These are phyloP conservation scores for Lacerta bilineata DNA, from an alignment of 2,797 vertebrate species.

Conservation along the genomic window DNA sequence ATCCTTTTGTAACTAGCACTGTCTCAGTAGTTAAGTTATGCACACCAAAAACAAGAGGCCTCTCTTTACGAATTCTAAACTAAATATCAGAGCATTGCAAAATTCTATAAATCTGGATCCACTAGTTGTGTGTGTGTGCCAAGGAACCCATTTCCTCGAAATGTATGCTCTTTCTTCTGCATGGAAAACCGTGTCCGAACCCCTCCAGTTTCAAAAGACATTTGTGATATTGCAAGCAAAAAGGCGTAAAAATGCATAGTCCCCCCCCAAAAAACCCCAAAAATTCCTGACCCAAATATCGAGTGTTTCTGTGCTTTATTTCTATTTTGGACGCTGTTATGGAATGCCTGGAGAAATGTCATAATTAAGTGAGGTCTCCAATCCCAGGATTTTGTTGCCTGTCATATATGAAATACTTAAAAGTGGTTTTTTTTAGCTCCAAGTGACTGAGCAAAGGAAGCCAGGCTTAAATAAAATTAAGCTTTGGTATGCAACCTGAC, in stretches of 20 bases:
- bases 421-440: background rate
- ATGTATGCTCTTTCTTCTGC: background rate
- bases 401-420: background rate
- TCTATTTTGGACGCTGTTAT: constrained; percentile 1
- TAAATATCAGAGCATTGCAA: background rate
- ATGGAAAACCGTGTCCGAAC: too few relatives aligned
- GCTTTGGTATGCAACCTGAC: background rate
- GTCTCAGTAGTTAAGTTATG: background rate
- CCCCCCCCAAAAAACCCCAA: too few relatives aligned
- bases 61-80: background rate
- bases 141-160: background rate
- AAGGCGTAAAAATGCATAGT: background rate
- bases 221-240: background rate
- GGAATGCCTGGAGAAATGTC: background rate
- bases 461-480: background rate
- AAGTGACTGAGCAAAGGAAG: background rate
- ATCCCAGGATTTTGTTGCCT: background rate
- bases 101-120: background rate
- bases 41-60: background rate
- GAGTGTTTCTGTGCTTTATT: background rate
- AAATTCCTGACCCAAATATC: too few relatives aligned
- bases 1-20: background rate
- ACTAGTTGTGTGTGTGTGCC: background rate
- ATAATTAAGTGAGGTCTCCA: background rate
- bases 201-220: background rate